Evolutionary conservation across 2,797 vertebrate genomes (phyloP).

Genomic region (Helarctos malayanus): DNA sequence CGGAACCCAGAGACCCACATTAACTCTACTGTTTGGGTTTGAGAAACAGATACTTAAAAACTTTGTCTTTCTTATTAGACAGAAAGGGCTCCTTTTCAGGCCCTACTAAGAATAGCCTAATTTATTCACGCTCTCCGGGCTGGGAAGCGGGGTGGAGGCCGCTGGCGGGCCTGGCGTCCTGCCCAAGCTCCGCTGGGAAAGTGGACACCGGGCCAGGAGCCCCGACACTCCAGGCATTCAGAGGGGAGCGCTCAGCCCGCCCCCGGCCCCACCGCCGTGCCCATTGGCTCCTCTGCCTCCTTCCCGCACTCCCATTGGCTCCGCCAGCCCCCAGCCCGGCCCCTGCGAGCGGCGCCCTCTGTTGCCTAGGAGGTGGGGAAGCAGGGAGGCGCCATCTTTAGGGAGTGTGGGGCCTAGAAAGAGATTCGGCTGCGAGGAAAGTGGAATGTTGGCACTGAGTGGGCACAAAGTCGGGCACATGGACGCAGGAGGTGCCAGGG

Average conservation of each 20-base stretch:
- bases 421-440: fast-evolving
- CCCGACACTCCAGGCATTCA: slow-evolving; percentile 83
- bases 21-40: slow-evolving; percentile 68
- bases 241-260: slow-evolving; percentile 52
- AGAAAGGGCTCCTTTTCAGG: slow-evolving; percentile 79
- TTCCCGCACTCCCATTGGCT: slow-evolving; percentile 84
- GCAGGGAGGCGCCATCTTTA: fast-evolving
- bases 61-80: slow-evolving; percentile 37
- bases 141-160: slow-evolving; percentile 65
- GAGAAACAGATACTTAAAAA: slow-evolving; percentile 85
- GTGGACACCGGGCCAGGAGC: slow-evolving; percentile 77
- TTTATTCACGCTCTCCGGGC: slow-evolving; percentile 88
- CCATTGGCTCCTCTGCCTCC: slow-evolving; percentile 75
- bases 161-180: slow-evolving; percentile 81
- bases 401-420: fast-evolving
- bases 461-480: background rate
- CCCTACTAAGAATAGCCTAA: slow-evolving; percentile 89
- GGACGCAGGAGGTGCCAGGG: background rate
- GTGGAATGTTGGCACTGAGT: background rate
- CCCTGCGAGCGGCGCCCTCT: slow-evolving; percentile 39
- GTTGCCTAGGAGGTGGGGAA: background rate
- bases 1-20: background rate
- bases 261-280: fast-evolving
- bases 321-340: slow-evolving; percentile 84
- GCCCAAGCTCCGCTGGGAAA: slow-evolving; percentile 85